These are phyloP conservation scores for Pipistrellus kuhlii DNA, from an alignment of 2,797 vertebrate species.

Conservation along the genomic window DNA sequence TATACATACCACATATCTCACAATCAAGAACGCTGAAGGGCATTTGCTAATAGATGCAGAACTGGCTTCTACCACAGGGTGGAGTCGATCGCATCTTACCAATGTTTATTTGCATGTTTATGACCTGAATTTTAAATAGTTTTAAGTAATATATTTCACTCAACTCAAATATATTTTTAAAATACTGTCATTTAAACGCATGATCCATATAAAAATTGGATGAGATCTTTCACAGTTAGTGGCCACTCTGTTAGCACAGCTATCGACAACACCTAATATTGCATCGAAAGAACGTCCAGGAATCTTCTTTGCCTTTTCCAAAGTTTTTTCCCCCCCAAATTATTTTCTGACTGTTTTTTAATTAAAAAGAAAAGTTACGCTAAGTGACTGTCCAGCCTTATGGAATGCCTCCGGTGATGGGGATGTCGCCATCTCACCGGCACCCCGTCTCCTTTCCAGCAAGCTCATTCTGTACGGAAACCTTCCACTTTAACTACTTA, in stretches of 20 bases:
- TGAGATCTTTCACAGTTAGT: not conserved
- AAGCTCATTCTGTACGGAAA: not conserved
- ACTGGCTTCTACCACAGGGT: not conserved
- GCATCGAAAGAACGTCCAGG: not conserved
- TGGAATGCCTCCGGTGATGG: not conserved
- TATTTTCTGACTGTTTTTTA: not conserved
- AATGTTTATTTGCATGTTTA: not conserved
- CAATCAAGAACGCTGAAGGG: not conserved
- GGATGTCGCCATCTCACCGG: too few relatives aligned
- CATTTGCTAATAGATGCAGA: not conserved
- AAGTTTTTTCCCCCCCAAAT: not conserved
- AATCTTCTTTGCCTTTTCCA: not conserved
- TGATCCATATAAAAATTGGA: not conserved
- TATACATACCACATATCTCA: not conserved
- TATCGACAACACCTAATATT: not conserved
- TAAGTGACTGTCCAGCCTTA: not conserved
- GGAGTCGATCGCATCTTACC: not conserved
- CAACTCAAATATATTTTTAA: not conserved
- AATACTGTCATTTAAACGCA: not conserved
- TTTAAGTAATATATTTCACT: not conserved
- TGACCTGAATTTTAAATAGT: not conserved
- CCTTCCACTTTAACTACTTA: not conserved
- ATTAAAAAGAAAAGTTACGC: not conserved
- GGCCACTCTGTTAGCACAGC: not conserved
- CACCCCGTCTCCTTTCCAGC: not conserved